Evolutionary conservation across 2,113 vertebrate species (phyloP), one percentile per base, ranked within the genome.

Genomic region (Pterocles orientalis): DNA sequence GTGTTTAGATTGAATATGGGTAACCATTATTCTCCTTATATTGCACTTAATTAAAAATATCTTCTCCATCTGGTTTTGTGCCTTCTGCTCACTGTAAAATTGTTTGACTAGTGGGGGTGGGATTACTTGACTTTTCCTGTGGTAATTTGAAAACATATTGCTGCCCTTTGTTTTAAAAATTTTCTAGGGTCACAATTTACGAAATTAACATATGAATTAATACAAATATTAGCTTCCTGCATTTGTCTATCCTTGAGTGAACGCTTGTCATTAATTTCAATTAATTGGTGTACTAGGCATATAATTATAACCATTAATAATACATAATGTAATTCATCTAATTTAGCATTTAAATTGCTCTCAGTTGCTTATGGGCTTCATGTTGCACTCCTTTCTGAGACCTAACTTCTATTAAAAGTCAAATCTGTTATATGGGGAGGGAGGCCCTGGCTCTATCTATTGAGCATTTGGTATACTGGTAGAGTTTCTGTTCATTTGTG

Each of bases 21-120:
- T 84, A n/a, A 10, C 91, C 94, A 79, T 95, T 94, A 61, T 83
- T 78, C 86, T 90, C 72, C 45, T 95, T 94, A 48, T 28, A 87
- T 82, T 97, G 89, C 89, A 81, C 62, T 97, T 97, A 91, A 97
- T 96, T 95, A 82, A 78, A 92, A 93, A 88, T 95, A 91, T 83
- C 71, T 95, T 48, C 65, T 94, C 95, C 92, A 84, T 97, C 93
- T 96, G 96, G 81, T 93, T 94, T 94, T 95, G 71, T 96, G 92
- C 85, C 86, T 86, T 73, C 91, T 93, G 39, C 82, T 96, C 94
- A 94, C 90, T 94, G 78, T 97, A 83, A 95, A 94, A 81, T 89
- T 90, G 66, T 84, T 88, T 75, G 58, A 25, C 75, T 92, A 78
- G 56, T 88, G 31, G 62, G 75, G 80, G 31, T 83, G 90, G 82